These are phyloP conservation scores for Bubo bubo DNA, from an alignment of 2,113 vertebrate species.

Conservation along the genomic window DNA sequence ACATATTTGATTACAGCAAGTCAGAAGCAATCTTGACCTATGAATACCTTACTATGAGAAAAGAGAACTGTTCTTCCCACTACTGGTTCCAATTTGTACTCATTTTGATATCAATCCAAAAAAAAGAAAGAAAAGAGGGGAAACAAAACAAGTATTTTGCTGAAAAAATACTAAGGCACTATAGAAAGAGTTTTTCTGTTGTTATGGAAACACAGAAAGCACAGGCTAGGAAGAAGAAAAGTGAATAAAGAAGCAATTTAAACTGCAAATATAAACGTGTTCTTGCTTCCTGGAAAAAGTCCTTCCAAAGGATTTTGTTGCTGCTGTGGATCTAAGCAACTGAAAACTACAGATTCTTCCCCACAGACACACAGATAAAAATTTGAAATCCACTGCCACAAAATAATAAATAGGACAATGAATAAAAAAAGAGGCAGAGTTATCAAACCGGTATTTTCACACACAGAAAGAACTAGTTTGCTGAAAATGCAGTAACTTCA, in stretches of 20 bases:
- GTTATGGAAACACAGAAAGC: conserved; percentile 68
- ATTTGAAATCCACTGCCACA: neutral
- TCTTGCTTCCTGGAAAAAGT: conserved; percentile 48
- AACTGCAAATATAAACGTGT: conserved; percentile 17
- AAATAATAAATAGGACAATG: conserved; percentile 35
- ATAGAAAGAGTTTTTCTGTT: conserved; percentile 47
- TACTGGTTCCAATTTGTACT: neutral
- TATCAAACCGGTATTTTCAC: conserved; percentile 22
- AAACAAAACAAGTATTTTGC: neutral
- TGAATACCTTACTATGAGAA: neutral
- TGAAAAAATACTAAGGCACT: neutral
- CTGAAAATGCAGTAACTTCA: neutral
- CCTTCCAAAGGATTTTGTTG: conserved; percentile 43
- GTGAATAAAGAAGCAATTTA: conserved; percentile 36
- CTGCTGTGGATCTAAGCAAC: conserved; percentile 32
- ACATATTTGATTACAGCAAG: neutral
- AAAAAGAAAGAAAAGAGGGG: neutral
- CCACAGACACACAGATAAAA: conserved; percentile 14
- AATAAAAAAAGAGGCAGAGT: neutral
- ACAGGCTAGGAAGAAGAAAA: conserved; percentile 12
- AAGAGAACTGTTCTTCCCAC: neutral
- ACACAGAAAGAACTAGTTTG: neutral
- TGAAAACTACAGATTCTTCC: conserved; percentile 31
- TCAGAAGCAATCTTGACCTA: neutral
- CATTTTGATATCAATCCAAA: neutral